Evolutionary conservation across 2,797 vertebrate species (phyloP).

Genomic region (Microchirus variegatus): DNA sequence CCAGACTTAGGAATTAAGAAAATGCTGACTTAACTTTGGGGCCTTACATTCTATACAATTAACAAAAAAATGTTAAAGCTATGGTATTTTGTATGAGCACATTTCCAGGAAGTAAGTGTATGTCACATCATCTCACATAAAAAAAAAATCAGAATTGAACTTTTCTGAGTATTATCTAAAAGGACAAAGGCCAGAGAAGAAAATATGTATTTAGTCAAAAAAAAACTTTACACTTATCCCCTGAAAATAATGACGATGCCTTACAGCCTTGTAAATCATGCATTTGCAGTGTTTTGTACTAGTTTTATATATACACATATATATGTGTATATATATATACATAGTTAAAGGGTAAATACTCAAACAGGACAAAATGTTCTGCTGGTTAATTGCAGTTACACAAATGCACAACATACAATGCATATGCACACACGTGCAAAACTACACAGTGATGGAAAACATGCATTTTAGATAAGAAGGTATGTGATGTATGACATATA

Average conservation of each 20-base stretch:
- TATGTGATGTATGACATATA: neutral
- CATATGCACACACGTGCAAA: neutral
- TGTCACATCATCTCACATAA: neutral
- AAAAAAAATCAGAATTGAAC: conserved; percentile 8
- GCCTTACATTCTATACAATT: too few relatives aligned
- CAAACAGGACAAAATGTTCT: conserved; percentile 39
- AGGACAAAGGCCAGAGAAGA: neutral
- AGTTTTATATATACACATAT: too few relatives aligned
- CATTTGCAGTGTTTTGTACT: neutral
- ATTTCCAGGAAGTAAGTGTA: neutral
- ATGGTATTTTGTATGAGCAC: neutral
- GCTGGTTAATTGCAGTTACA: neutral
- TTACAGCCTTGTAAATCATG: neutral
- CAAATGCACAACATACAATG: neutral
- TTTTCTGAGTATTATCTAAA: neutral
- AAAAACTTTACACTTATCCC: too few relatives aligned
- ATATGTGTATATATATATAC: too few relatives aligned
- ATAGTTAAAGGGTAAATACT: neutral
- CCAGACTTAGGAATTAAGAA: neutral
- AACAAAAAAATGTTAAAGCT: neutral
- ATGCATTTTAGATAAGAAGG: too few relatives aligned
- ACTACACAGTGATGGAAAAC: too few relatives aligned
- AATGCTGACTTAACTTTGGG: too few relatives aligned
- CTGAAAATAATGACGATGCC: too few relatives aligned
- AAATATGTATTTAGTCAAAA: neutral